A percentile compares a stretch with the other conserved stretches of the same genome.
phyloP scores from a whole-genome alignment of 2,113 vertebrate genomes.

The Prunella fulvescens region DNA sequence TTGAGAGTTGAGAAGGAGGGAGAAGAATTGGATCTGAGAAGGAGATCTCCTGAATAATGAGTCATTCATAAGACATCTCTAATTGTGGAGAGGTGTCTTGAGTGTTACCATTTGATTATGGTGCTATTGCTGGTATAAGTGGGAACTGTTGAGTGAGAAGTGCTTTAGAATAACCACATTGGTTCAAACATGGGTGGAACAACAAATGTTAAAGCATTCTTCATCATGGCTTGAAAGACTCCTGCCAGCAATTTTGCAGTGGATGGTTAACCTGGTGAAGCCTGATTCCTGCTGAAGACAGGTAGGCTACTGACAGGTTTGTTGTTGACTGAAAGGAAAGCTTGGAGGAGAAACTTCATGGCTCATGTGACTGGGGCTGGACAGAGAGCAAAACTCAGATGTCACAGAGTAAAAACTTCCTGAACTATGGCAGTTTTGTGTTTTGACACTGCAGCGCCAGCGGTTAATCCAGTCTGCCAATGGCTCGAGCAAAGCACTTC shows the following conservation, averaged over 20 bases:
- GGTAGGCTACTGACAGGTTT: neutral
- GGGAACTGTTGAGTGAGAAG: neutral
- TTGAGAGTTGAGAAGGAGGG: neutral
- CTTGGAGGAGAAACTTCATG: neutral
- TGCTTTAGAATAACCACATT: neutral
- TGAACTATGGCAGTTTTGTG: neutral
- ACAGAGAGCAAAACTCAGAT: neutral
- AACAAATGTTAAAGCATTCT: neutral
- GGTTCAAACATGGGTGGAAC: neutral
- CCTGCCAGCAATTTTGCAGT: neutral
- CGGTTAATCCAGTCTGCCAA: slow-evolving; percentile 89
- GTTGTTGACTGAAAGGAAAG: neutral
- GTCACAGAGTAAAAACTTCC: neutral
- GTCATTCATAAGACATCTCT: neutral
- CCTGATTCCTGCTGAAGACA: neutral
- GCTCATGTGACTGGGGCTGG: neutral
- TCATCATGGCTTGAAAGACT: neutral
- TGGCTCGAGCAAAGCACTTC: slow-evolving; percentile 80
- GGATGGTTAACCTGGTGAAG: neutral
- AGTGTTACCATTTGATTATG: neutral
- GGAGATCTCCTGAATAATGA: neutral
- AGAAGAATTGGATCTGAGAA: neutral
- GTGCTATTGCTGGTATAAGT: neutral
- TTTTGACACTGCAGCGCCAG: slow-evolving; percentile 80
- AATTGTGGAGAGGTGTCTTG: neutral